Evolutionary conservation across 2,888 invertebrate species (phyloP).

Genomic region (Amblyjoppa proteus): DNA sequence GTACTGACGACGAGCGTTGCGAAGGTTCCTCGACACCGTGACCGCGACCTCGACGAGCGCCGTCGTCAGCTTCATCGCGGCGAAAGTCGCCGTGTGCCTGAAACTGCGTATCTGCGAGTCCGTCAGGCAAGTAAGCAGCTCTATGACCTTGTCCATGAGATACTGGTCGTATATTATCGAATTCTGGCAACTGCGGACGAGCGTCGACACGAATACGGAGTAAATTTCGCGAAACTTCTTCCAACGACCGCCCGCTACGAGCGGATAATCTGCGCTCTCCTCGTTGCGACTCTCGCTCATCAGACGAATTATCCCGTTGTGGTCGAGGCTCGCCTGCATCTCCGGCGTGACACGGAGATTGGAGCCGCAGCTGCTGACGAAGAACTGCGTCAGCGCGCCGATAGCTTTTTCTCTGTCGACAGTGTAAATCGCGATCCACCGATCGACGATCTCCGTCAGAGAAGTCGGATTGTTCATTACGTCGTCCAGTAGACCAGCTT

Average conservation of each 20-base stretch:
- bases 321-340: constrained; percentile 97
- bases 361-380: constrained; percentile 98
- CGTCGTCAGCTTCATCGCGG: constrained; percentile 99
- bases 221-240: constrained; percentile 98
- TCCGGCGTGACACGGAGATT: constrained; percentile 96
- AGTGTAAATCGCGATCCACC: constrained; percentile 99
- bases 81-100: constrained; percentile 97
- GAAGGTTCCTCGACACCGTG: constrained; percentile 97
- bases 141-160: constrained; percentile 99
- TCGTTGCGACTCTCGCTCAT: constrained; percentile 99
- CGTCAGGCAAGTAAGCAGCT: constrained; percentile 97
- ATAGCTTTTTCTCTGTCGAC: constrained; percentile 95
- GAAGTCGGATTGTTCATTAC: constrained; percentile 93
- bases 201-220: constrained; percentile 98
- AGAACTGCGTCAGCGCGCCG: constrained; percentile 98
- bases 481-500: constrained; percentile 93
- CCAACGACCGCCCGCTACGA: constrained; percentile 99
- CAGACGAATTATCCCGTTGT: constrained; percentile 97
- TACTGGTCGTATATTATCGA: constrained; percentile 99
- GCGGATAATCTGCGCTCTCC: constrained; percentile 99
- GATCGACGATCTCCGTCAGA: constrained; percentile 96
- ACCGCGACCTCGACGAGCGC: constrained; percentile 99
- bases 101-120: constrained; percentile 98
- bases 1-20: constrained; percentile 98
- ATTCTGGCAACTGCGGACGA: constrained; percentile 99